phyloP scores from a whole-genome alignment of 2,888 invertebrate genomes.

The Drosophila neonasuta region DNA sequence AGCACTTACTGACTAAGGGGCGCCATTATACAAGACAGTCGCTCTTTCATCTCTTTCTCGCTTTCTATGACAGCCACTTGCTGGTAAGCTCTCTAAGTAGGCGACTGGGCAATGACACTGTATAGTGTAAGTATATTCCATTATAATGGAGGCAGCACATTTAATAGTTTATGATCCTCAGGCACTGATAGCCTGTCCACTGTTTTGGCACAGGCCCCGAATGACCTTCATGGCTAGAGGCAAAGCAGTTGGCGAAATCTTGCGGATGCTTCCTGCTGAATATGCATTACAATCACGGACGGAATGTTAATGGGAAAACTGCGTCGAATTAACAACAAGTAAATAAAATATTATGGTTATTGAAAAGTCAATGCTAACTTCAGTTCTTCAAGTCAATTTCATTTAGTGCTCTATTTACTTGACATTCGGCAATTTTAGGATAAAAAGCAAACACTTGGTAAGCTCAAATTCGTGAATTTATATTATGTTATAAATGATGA shows the following conservation, averaged over 20 bases:
- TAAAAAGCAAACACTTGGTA: too few relatives aligned
- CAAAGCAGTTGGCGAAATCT: slow-evolving; percentile 17
- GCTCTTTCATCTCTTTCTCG: slow-evolving; percentile 3
- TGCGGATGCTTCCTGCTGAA: slow-evolving; percentile 1
- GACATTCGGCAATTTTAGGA: too few relatives aligned
- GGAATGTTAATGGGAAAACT: slow-evolving; percentile 1
- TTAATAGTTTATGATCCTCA: slow-evolving; percentile 68
- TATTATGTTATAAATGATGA: too few relatives aligned
- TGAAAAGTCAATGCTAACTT: slow-evolving; percentile 4
- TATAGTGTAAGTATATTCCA: slow-evolving; percentile 37
- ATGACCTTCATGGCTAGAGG: slow-evolving; percentile 41
- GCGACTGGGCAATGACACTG: slow-evolving; percentile 66
- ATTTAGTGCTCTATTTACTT: background rate
- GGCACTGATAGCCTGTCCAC: slow-evolving; percentile 50
- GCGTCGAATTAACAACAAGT: background rate
- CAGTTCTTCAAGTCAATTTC: background rate
- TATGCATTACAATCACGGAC: slow-evolving; percentile 8
- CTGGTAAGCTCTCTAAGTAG: slow-evolving; percentile 5
- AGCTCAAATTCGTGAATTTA: too few relatives aligned
- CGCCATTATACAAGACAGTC: slow-evolving; percentile 56
- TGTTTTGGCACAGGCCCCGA: background rate
- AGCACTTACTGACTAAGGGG: slow-evolving; percentile 27
- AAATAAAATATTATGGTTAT: slow-evolving; percentile 8
- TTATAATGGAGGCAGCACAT: slow-evolving; percentile 66
- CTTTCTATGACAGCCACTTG: slow-evolving; percentile 6